A percentile compares a stretch with the other conserved stretches of the same genome.
Evolutionary conservation across 2,797 vertebrate species (phyloP).

Genomic region (Luscinia luscinia): DNA sequence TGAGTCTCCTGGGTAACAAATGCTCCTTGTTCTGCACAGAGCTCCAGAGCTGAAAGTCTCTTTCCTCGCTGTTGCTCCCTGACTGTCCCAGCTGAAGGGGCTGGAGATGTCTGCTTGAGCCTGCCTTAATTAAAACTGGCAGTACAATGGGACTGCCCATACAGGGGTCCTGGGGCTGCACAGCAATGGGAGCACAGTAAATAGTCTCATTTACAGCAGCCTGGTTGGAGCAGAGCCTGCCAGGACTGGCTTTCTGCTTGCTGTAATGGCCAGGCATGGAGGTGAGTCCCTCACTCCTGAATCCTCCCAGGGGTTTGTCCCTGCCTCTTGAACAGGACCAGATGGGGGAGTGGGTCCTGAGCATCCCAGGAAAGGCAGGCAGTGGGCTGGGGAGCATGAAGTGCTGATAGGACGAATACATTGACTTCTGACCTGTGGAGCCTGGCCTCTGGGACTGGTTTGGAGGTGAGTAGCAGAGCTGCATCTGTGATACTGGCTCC

Average conservation of each 20-base stretch:
- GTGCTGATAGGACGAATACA: no score
- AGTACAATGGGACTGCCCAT: neutral
- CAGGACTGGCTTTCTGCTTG: neutral
- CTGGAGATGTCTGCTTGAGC: neutral
- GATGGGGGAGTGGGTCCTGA: accelerated
- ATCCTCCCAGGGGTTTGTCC: neutral
- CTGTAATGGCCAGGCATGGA: neutral
- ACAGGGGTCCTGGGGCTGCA: neutral
- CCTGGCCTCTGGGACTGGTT: neutral
- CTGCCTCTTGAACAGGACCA: neutral
- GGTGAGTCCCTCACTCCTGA: neutral
- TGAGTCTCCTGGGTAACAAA: constrained; percentile 60
- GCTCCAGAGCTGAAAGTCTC: constrained; percentile 24
- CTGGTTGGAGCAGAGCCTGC: neutral
- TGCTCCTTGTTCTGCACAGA: constrained; percentile 49
- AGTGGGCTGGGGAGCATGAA: neutral
- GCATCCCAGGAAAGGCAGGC: neutral
- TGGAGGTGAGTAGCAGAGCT: neutral
- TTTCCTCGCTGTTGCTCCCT: neutral
- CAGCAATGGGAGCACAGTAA: neutral
- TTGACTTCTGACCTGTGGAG: neutral
- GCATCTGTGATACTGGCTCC: accelerated
- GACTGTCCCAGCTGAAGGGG: neutral
- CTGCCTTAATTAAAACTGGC: constrained; percentile 47
- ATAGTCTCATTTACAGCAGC: constrained; percentile 20